These are phyloP conservation scores for Aepyceros melampus DNA, from an alignment of 2,113 vertebrate genomes.

Conservation along the genomic window DNA sequence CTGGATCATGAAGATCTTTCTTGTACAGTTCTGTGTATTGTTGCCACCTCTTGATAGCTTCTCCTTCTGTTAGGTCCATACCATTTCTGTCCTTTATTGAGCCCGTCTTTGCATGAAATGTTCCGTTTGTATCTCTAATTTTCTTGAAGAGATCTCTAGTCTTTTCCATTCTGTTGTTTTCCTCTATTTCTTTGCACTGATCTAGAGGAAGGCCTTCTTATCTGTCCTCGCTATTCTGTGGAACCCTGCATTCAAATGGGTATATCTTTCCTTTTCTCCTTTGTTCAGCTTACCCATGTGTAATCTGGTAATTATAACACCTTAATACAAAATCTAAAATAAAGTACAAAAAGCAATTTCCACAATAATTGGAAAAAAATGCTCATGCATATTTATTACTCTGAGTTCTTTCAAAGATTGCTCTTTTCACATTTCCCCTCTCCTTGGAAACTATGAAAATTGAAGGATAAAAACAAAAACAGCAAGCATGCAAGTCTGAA, in stretches of 20 bases:
- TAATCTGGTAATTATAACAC: constrained; percentile 37
- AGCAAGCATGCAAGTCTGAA: not conserved
- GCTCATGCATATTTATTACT: constrained; percentile 42
- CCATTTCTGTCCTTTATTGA: not conserved
- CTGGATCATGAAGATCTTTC: not conserved
- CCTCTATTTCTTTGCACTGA: not conserved
- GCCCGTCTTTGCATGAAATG: not conserved
- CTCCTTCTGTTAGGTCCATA: not conserved
- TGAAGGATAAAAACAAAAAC: not conserved
- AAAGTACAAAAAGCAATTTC: constrained; percentile 53
- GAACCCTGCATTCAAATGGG: not conserved
- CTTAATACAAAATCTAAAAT: constrained; percentile 37
- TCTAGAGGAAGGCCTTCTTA: not conserved
- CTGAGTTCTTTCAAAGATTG: not conserved
- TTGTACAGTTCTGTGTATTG: not conserved
- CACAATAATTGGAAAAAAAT: constrained; percentile 58
- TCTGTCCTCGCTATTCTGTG: not conserved
- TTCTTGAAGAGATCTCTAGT: not conserved
- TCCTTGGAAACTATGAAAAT: constrained; percentile 22
- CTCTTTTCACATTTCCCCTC: not conserved
- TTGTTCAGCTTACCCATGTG: not conserved
- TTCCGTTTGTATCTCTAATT: not conserved
- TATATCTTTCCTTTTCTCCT: not conserved
- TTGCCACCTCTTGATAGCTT: not conserved
- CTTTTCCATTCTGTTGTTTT: not conserved